Conservation (phyloP, 2,888 invertebrate genomes). For the Allygus modestus region DNA sequence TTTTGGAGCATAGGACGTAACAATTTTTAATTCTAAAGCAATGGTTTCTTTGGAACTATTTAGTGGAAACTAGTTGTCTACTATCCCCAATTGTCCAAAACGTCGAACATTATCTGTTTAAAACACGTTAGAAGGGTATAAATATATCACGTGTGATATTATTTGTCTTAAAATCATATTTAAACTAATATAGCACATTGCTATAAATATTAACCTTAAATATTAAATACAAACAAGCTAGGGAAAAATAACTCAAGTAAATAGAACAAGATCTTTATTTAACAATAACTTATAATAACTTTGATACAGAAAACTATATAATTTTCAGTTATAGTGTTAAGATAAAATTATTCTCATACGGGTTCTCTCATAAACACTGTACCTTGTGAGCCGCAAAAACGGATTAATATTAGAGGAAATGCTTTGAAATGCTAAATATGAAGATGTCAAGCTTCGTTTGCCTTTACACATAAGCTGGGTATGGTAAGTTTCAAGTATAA, state of each 20-base stretch:
- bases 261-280: constrained; percentile 58
- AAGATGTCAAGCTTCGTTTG: background rate
- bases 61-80: no score
- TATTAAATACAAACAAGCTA: no score
- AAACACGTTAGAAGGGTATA: no score
- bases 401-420: background rate
- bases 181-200: no score
- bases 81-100: no score
- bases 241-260: constrained; percentile 16
- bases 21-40: no score
- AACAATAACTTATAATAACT: constrained; percentile 52
- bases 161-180: no score
- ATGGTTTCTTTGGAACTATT: no score
- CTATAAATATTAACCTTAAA: no score
- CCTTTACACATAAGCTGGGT: background rate
- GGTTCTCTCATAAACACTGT: background rate
- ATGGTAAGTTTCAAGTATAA: constrained; percentile 30
- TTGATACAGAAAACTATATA: constrained; percentile 51
- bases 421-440: background rate
- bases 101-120: no score
- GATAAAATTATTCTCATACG: constrained; percentile 14
- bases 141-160: no score
- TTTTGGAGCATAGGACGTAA: no score
- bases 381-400: constrained; percentile 9
- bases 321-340: constrained; percentile 35